Base-by-base conservation (phyloP, 2,113 vertebrate species). In the Eurystomus gularis region DNA sequence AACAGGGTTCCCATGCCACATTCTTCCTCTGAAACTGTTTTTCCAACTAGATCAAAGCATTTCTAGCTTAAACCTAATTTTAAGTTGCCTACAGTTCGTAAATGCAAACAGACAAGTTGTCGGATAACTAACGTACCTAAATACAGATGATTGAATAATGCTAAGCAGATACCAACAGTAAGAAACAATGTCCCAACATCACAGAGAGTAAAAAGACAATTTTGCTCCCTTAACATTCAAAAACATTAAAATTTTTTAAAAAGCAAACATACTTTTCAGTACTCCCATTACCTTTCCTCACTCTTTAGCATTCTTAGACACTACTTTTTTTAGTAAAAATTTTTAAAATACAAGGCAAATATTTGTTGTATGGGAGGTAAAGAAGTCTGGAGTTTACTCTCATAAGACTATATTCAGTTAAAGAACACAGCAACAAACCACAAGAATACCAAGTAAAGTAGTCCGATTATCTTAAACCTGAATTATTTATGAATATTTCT, bases 341-440 rank as follows among this genome's bases (percentile, higher is more conserved):
- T 18, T 68, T 93, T 77, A 54, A 81, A 89, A 81, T 76, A 52
- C 37, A 52, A 84, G 68, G 23, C 21, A 92, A 95, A 97, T 25
- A 71, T 95, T 77, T 90, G 80, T 94, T 90, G 55, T 85, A 66
- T 68, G 46, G 69, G 46, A 96, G 51, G 75, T 95, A 95, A 96
- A 94, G 75, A 95, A 94, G 70, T 72, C 89, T 79, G 35, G 48
- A 84, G 81, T 95, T 96, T 96, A 44, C 10, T 89, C 76, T 92
- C 39, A n/a, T 87, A 70, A 94, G 94, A 92, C 82, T 92, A n/a
- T 21, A 51, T 95, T 96, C 88, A 92, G 94, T 93, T 98, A 97
- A 97, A 97, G 72, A 98, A 94, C 80, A 94, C 85, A 97, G 97
- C 82, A 93, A 96, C 95, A 97, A 97, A 84, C 21, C 35, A 79